phyloP scores from a whole-genome alignment of 1,140 invertebrate species.

The Zelostemma sp. region DNA sequence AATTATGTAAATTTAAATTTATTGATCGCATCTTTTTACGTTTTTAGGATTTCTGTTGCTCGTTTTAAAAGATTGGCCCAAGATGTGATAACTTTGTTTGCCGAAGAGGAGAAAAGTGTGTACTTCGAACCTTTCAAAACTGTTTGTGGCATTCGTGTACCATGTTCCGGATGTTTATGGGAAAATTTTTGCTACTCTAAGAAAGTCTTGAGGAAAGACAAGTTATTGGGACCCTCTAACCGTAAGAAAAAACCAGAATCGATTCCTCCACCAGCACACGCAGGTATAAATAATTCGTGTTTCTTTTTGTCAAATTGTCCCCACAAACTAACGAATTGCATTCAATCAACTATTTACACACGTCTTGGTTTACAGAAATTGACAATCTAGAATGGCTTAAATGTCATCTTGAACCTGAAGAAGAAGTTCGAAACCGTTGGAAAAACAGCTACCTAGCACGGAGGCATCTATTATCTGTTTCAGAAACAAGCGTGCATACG shows the following conservation, averaged over 20 bases:
- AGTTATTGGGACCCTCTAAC: not conserved
- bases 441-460: not conserved
- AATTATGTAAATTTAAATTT: no score
- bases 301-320: not conserved
- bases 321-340: not conserved
- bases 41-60: no score
- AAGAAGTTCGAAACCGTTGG: conserved; percentile 7
- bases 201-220: conserved; percentile 1
- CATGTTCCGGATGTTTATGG: not conserved
- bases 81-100: not conserved
- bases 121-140: not conserved
- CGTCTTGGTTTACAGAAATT: not conserved
- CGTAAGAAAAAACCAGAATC: not conserved
- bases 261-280: not conserved
- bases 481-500: not conserved
- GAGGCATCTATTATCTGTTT: conserved; percentile 1
- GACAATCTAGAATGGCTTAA: conserved; percentile 13
- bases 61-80: no score
- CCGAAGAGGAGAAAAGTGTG: not conserved
- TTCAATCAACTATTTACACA: not conserved
- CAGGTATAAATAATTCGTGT: not conserved
- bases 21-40: no score
- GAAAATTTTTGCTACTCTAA: not conserved
- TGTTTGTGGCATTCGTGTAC: not conserved
- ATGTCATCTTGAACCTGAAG: conserved; percentile 5